Percentiles rank a stretch among this genome's conserved stretches.
These are phyloP conservation scores for Percopsis omiscomaycus DNA, from an alignment of 2,797 vertebrate species.

Conservation along the genomic window DNA sequence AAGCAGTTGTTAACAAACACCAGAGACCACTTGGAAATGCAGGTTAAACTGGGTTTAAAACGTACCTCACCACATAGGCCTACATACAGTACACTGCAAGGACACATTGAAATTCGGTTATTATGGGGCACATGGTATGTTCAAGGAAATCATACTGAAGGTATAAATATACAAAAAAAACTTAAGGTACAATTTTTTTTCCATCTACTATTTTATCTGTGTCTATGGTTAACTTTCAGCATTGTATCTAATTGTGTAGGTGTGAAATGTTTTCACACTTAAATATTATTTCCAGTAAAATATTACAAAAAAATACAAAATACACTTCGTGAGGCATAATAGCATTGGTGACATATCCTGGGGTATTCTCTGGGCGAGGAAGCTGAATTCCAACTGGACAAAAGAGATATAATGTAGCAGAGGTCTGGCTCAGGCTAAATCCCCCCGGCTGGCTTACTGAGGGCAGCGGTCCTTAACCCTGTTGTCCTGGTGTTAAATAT, in stretches of 20 bases:
- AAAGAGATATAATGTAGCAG: constrained; percentile 70
- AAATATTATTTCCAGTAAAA: too few species aligned
- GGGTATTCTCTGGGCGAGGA: constrained; percentile 49
- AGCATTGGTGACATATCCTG: constrained; percentile 62
- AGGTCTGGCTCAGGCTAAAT: constrained; percentile 72
- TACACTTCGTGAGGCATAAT: constrained; percentile 57
- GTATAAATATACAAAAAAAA: constrained; percentile 57
- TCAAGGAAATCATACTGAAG: constrained; percentile 35
- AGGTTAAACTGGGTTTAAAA: constrained; percentile 7
- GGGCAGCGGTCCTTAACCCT: constrained; percentile 65
- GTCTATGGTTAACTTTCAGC: not conserved
- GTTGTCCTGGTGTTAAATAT: constrained; percentile 75
- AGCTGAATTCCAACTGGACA: constrained; percentile 57
- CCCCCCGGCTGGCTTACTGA: constrained; percentile 66
- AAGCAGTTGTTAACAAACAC: constrained; percentile 17
- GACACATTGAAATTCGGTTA: constrained; percentile 13
- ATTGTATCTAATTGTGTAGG: constrained; percentile 40
- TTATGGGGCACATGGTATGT: constrained; percentile 34
- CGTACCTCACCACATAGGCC: constrained; percentile 15
- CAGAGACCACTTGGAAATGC: constrained; percentile 24
- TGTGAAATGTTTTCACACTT: constrained; percentile 56
- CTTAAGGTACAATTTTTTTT: constrained; percentile 60
- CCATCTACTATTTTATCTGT: constrained; percentile 39
- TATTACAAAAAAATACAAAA: too few species aligned
- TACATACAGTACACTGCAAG: constrained; percentile 5